Base-by-base conservation (phyloP, 2,113 vertebrate species). In the Colossoma macropomum region DNA sequence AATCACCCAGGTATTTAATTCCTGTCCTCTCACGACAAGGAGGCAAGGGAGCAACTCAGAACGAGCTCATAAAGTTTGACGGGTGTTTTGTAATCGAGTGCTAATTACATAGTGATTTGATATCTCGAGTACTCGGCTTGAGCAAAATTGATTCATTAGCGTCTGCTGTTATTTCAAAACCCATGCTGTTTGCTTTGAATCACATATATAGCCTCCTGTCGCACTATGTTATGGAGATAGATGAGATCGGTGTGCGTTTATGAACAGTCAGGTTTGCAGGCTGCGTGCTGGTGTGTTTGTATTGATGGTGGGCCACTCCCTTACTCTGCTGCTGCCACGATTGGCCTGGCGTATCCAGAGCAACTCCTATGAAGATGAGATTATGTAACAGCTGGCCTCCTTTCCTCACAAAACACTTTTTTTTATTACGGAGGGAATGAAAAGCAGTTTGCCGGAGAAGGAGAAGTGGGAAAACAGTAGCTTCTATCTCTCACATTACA, bases 401-500 rank as follows among this genome's bases (percentile, higher is more conserved):
- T 86, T 82, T 85, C 82, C 79, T 78, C 63, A 75, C 77, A 45
- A 87, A 83, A 88, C 50, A 88, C 75, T 82, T 75, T 81, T 89
- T 56, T 76, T 83, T 68, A 71, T 83, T 79, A 65, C 88, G 80
- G 88, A 90, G 88, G 77, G 86, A 87, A 90, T 88, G 89, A 89
- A 91, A 93, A 91, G 74, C 63, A 83, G 79, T 84, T 84, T 85
- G 88, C 89, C 86, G 87, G 90, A 89, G 76, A 88, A 84, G 89
- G 90, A 27, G 88, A 90, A 87, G 84, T 72, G 70, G 91, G 84
- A 88, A 90, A 89, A 91, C 87, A 86, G 90, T 88, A 91, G 91
- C 90, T 92, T 91, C 93, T 93, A 90, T 90, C 91, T 88, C 90
- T 84, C 82, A 76, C 72, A 79, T 88, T 94, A 92, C 93, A 92